These are phyloP conservation scores for Tupaia tana DNA, from an alignment of 2,113 vertebrate species.

Conservation along the genomic window DNA sequence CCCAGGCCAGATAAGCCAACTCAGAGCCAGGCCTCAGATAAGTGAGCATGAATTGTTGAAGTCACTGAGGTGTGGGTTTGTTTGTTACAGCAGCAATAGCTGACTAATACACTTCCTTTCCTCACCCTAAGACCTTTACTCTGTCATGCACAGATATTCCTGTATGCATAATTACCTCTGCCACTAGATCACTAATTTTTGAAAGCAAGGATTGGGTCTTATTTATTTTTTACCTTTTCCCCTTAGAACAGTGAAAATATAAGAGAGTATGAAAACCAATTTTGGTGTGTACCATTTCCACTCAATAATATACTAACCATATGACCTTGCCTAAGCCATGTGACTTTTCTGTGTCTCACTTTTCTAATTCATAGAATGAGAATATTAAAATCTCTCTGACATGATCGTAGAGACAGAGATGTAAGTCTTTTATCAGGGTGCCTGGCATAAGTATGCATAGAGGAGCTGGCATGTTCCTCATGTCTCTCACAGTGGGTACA, in stretches of 20 bases:
- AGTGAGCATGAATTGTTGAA: not conserved
- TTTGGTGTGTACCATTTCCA: not conserved
- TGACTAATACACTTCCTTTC: not conserved
- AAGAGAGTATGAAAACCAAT: not conserved
- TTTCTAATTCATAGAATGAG: constrained; percentile 26
- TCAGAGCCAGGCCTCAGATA: not conserved
- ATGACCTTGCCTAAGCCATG: not conserved
- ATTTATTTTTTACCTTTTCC: not conserved
- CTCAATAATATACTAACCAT: not conserved
- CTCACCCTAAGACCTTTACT: not conserved
- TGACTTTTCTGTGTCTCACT: not conserved
- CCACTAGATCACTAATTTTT: not conserved
- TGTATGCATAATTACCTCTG: not conserved
- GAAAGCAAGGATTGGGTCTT: not conserved
- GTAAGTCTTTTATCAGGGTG: not conserved
- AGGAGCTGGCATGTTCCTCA: not conserved
- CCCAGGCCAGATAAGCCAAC: not conserved
- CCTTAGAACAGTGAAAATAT: not conserved
- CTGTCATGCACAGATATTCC: not conserved
- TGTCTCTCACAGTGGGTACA: not conserved
- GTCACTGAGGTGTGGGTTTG: not conserved
- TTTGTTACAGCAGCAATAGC: not conserved
- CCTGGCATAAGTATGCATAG: not conserved
- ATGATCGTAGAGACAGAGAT: not conserved
- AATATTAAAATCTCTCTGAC: not conserved